Conservation (phyloP, 2,113 vertebrate species). For the Rhagologus leucostigma region DNA sequence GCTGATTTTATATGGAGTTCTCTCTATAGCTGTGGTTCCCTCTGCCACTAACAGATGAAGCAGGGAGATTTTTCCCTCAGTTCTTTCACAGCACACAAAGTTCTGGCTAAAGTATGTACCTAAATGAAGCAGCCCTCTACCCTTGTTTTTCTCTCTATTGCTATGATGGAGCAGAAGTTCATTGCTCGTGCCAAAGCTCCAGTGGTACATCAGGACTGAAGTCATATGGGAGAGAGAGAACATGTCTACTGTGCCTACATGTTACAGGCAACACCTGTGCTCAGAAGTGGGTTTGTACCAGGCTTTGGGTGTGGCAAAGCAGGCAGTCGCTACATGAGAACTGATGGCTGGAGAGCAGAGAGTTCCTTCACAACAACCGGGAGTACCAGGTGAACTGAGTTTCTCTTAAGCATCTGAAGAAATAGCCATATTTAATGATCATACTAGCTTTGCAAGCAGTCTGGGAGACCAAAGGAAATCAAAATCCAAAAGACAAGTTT, state of each 20-base stretch:
- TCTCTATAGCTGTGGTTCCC: neutral
- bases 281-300: neutral
- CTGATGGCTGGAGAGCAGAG: neutral
- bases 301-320: neutral
- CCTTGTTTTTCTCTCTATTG: neutral
- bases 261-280: neutral
- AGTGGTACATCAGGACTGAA: neutral
- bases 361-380: neutral
- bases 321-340: neutral
- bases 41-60: neutral
- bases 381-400: neutral
- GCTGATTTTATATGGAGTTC: neutral
- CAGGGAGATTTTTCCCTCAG: neutral
- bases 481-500: neutral
- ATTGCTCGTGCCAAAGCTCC: neutral
- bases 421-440: neutral
- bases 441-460: neutral
- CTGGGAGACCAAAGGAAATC: neutral
- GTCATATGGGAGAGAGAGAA: neutral
- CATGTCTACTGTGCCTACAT: neutral
- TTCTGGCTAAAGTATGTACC: neutral
- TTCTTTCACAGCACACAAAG: neutral
- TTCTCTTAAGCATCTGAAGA: neutral
- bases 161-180: neutral
- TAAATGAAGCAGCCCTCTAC: neutral